Evolutionary conservation across 23 tunicate genomes (phyloP), one percentile per base, ranked within the genome.

Genomic region (Oikopleura dioica): DNA sequence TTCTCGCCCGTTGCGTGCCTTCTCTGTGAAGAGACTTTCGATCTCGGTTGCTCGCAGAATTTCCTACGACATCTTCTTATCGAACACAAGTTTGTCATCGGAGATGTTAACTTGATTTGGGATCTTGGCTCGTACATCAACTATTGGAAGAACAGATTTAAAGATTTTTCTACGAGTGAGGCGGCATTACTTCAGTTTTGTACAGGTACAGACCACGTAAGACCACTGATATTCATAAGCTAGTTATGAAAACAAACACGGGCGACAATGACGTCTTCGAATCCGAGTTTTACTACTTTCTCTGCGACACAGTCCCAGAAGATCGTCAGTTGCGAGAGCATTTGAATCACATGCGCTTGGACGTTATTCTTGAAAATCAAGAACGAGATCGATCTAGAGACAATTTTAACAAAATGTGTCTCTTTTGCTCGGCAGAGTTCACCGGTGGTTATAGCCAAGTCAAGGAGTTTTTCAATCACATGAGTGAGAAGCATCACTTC

Each of bases 301-400:
- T 91, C 36, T 85, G 97, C 78, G 97, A 91, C 78, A 84, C 79
- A 68, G 69, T 86, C 33, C 84, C 94, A 1, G 97, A 91, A 82
- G 97, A 91, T 58, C 78, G 86, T 58, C 59, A 77, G 75, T 35
- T 91, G 31, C 78, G 97, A 36, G 92, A 91, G 80, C 76, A 86
- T 37, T 76, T 91, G 32, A 86, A 91, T 63, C 75, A 82, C 24
- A 36, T 38, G 37, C 80, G 89, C 16, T 44, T 44, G 55, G 55
- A 44, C 16, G 55, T 44, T 44, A 44, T 44, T 44, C 55, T 44
- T 9, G 55, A 44, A 44, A 9, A 44, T 44, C 55, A 44, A 44
- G 55, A 44, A 36, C 79, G 81, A 76, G 97, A 91, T 50, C 76
- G 97, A 44, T 79, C 78, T 35, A 84, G 85, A 78, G 75, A 76